Base-by-base conservation (phyloP, 2,113 vertebrate genomes). In the Seriola dumerili region DNA sequence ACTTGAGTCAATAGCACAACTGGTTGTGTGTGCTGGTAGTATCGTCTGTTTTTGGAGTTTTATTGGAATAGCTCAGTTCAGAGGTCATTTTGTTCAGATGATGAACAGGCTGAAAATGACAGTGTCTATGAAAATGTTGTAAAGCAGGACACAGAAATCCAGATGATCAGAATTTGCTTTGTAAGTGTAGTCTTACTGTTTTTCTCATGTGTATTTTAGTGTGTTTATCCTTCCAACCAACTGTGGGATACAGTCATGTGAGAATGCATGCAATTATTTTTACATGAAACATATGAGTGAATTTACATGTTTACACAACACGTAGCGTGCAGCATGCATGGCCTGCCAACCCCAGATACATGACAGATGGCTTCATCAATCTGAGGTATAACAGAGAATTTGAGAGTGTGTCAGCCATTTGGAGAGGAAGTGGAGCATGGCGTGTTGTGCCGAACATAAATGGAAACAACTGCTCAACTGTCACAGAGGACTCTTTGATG, bases 311-410 rank as follows among this genome's bases (percentile, higher is more conserved):
- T 68, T 58, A 61, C 67, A 38, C 64, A 61, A 36, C 55, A 68
- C 4, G 13, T 54, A 50, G 61, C 32, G 3, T 78, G 42, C 19
- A 21, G 19, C 42, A 23, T 14, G 42, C 48, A 55, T 11, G 57
- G 59, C 68, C 86, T 75, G 68, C 69, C 44, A 76, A 72, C 54
- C 21, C 11, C 36, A 52, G 80, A 76, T 6, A 54, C 75, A 81
- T 70, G 76, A 88, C 85, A 93, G 78, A 88, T 92, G 88, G 88
- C 80, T 89, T 83, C 70, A 85, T 88, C 70, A 83, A 50, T 81
- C 63, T 76, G 78, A 84, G 76, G 50, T 32, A 85, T 57, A 83
- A 76, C 62, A 67, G 61, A 84, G 40, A 68, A 72, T 72, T 72
- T 4, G 2, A 68, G 54, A 65, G 72, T 52, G 72, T 52, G 63